Evolutionary conservation across 2,888 invertebrate species (phyloP).

Genomic region (Axea sp.): DNA sequence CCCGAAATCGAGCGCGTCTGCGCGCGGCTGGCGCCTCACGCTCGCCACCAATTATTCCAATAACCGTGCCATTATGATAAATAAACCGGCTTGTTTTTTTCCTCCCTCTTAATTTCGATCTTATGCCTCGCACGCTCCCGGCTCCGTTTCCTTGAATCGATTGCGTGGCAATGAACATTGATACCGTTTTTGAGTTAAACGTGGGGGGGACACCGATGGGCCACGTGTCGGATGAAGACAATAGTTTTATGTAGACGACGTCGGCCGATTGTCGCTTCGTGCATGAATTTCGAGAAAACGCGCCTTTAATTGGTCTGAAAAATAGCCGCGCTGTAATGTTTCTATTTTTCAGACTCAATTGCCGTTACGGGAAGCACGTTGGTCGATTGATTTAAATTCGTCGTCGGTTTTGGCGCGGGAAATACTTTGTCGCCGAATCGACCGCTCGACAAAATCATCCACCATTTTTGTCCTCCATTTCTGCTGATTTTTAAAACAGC

Average conservation of each 20-base stretch:
- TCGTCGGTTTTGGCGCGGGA: too few relatives aligned
- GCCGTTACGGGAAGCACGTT: constrained; percentile 4
- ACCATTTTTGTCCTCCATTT: too few relatives aligned
- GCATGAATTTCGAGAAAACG: constrained; percentile 28
- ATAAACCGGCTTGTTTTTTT: constrained; percentile 1
- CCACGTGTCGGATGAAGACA: constrained; percentile 23
- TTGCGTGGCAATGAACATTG: constrained; percentile 36
- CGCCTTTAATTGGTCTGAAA: constrained; percentile 33
- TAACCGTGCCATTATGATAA: constrained; percentile 37
- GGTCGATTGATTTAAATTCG: too few relatives aligned
- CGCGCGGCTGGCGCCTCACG: constrained; percentile 26
- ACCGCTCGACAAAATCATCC: too few relatives aligned
- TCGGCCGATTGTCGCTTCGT: constrained; percentile 27
- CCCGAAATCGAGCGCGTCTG: constrained; percentile 41
- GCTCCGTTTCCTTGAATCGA: constrained; percentile 37
- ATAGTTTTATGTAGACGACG: constrained; percentile 34
- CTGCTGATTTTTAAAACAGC: too few relatives aligned
- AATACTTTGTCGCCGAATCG: too few relatives aligned
- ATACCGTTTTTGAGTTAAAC: constrained; percentile 39
- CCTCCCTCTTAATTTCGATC: neutral
- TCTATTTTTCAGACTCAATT: constrained; percentile 34
- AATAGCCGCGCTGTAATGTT: constrained; percentile 19
- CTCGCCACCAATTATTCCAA: constrained; percentile 45
- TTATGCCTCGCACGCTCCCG: constrained; percentile 1
- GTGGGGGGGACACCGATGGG: constrained; percentile 29